Conservation (phyloP, 2,113 vertebrate genomes). For the Xenopus laevis region DNA sequence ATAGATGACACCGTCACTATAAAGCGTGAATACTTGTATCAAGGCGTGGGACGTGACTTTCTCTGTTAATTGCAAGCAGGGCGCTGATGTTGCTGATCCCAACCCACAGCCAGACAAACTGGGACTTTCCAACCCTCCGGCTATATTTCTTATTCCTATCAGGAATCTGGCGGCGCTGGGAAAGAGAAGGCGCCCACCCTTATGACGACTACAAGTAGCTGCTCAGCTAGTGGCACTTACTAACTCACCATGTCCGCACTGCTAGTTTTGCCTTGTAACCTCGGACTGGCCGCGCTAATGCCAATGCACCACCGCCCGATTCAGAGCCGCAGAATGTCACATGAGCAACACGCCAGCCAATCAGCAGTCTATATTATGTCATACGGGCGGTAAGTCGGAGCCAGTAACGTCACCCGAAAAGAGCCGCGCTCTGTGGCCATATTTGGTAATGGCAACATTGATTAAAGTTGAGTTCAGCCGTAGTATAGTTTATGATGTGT, state of each 20-base stretch:
- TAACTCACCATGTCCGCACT: constrained; percentile 37
- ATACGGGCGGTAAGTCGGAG: not conserved
- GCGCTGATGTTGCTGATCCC: not conserved
- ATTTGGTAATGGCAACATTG: no score
- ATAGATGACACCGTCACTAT: no score
- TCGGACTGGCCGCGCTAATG: not conserved
- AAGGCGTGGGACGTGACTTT: no score
- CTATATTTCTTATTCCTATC: not conserved
- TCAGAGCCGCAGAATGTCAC: not conserved
- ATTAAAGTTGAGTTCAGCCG: no score
- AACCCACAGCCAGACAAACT: not conserved
- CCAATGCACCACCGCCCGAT: constrained; percentile 11
- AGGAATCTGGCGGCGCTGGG: no score
- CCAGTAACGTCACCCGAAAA: not conserved
- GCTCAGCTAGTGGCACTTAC: no score
- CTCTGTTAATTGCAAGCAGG: no score
- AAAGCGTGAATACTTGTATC: no score
- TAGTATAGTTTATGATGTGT: no score
- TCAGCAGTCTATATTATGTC: not conserved
- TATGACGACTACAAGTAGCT: no score
- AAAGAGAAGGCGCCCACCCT: no score
- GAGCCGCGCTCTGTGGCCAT: not conserved
- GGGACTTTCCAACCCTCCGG: not conserved
- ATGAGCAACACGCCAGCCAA: not conserved
- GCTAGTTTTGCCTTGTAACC: not conserved